phyloP scores from a whole-genome alignment of 2,797 vertebrate genomes.

The Channa striata region DNA sequence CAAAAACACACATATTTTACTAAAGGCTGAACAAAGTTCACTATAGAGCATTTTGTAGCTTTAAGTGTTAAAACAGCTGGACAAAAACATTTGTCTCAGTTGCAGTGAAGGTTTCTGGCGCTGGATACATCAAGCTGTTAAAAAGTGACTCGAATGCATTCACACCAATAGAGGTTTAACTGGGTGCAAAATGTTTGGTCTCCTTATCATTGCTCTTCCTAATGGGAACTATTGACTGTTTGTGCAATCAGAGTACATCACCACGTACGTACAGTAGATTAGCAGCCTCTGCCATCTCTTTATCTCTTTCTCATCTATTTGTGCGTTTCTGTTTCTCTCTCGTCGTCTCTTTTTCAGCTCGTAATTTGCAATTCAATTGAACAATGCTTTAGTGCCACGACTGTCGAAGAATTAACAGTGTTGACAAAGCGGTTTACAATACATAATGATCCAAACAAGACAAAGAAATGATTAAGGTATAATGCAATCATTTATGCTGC shows the following conservation, averaged over 20 bases:
- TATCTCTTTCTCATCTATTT: slow-evolving; percentile 53
- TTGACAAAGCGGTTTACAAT: slow-evolving; percentile 75
- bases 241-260: slow-evolving; percentile 77
- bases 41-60: too few species aligned
- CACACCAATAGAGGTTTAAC: slow-evolving; percentile 67
- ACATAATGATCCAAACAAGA: slow-evolving; percentile 74
- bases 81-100: slow-evolving; percentile 2
- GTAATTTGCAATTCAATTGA: slow-evolving; percentile 57
- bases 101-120: slow-evolving; percentile 4
- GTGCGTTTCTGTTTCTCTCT: slow-evolving; percentile 4
- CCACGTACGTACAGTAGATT: slow-evolving; percentile 83
- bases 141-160: slow-evolving; percentile 46
- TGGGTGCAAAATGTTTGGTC: slow-evolving; percentile 62
- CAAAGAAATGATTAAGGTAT: slow-evolving; percentile 79
- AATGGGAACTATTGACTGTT: slow-evolving; percentile 77
- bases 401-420: slow-evolving; percentile 63
- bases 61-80: not conserved
- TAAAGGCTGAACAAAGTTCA: too few species aligned
- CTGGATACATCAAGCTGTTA: slow-evolving; percentile 25
- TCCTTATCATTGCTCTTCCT: slow-evolving; percentile 69
- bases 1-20: too few species aligned
- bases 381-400: slow-evolving; percentile 19
- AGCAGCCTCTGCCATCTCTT: slow-evolving; percentile 52
- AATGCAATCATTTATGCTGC: slow-evolving; percentile 73
- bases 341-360: slow-evolving; percentile 14